Evolutionary conservation across 2,888 invertebrate species (phyloP).

Genomic region (Orchestes rusci): DNA sequence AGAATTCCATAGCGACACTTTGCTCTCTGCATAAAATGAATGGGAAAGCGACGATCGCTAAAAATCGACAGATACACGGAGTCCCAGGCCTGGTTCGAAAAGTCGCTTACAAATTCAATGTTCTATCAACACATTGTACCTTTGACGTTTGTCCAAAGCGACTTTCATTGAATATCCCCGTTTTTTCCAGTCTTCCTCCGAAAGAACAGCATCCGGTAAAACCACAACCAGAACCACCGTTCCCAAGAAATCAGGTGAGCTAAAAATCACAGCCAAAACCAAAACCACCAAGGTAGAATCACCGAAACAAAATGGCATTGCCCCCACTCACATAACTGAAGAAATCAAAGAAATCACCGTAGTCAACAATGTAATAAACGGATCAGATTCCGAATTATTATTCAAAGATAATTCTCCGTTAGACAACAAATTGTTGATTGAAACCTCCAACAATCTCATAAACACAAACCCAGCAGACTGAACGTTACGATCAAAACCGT

Average conservation of each 20-base stretch:
- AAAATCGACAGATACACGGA: too few relatives aligned
- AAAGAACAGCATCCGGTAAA: constrained; percentile 22
- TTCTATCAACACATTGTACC: too few relatives aligned
- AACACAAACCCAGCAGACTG: constrained; percentile 39
- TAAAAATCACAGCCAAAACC: constrained; percentile 28
- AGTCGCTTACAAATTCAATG: too few relatives aligned
- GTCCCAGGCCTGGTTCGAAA: too few relatives aligned
- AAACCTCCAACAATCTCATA: constrained; percentile 29
- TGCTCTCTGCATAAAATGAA: too few relatives aligned
- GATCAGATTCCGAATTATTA: constrained; percentile 31
- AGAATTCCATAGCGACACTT: too few relatives aligned
- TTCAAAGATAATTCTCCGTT: constrained; percentile 42
- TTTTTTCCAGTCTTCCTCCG: too few relatives aligned
- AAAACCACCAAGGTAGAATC: constrained; percentile 35
- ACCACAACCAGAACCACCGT: constrained; percentile 37
- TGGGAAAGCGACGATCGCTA: too few relatives aligned
- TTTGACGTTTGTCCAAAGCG: too few relatives aligned
- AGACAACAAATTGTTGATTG: constrained; percentile 38
- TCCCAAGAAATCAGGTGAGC: constrained; percentile 33
- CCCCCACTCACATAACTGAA: constrained; percentile 30
- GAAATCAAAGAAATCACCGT: constrained; percentile 32
- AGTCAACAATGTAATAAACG: constrained; percentile 29
- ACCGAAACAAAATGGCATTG: constrained; percentile 37
- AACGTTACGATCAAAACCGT: constrained; percentile 22
- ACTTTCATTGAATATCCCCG: too few relatives aligned